Conservation (phyloP, 2,797 vertebrate genomes). For the Sphenopsis melanotis region DNA sequence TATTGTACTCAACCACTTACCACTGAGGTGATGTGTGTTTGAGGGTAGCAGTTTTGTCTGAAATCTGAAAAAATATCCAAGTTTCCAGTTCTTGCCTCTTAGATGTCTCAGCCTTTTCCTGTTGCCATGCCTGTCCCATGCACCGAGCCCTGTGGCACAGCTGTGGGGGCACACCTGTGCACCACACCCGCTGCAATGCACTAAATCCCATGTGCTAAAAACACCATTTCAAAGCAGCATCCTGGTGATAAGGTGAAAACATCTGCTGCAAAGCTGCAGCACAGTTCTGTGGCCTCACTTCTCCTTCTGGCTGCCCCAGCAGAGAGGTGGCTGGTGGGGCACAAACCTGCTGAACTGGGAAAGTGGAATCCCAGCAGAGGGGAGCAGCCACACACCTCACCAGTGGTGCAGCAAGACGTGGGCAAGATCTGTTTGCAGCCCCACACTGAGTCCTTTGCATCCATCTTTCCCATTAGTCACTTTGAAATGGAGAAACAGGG, state of each 20-base stretch:
- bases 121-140: background rate
- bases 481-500: background rate
- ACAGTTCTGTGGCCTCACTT: background rate
- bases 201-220: background rate
- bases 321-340: background rate
- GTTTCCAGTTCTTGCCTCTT: background rate
- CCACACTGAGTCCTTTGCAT: background rate
- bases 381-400: rapidly evolving
- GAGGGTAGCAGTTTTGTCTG: background rate
- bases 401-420: rapidly evolving
- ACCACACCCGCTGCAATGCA: rapidly evolving
- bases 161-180: no score
- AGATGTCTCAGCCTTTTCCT: background rate
- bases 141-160: background rate
- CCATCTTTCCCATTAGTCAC: background rate
- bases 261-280: background rate
- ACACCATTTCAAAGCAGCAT: background rate
- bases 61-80: background rate
- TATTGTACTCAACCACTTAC: background rate
- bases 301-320: background rate
- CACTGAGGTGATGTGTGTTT: background rate
- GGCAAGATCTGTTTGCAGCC: background rate
- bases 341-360: background rate
- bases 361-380: background rate
- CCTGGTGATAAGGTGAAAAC: background rate